phyloP scores from a whole-genome alignment of 1,140 invertebrate genomes.

The Eubasilissa regina region DNA sequence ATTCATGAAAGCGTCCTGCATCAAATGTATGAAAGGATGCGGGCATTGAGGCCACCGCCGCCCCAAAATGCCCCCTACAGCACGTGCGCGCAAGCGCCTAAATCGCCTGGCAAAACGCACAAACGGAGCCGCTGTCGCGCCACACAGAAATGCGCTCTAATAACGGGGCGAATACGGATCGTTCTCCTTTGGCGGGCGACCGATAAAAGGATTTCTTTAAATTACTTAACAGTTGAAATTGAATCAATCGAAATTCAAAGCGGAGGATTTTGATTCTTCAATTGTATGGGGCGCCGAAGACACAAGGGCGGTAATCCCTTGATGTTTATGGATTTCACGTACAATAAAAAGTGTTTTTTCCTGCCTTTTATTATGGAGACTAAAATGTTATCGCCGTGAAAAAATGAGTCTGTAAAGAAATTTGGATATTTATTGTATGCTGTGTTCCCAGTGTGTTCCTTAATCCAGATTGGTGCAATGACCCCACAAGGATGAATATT shows the following conservation, averaged over 20 bases:
- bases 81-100: neutral
- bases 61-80: neutral
- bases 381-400: conserved; percentile 21
- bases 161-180: conserved; percentile 4
- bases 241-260: conserved; percentile 54
- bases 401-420: conserved; percentile 34
- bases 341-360: conserved; percentile 17
- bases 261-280: conserved; percentile 14
- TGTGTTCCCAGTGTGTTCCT: too few species aligned
- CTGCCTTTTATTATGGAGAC: conserved; percentile 23
- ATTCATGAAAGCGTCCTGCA: conserved; percentile 55
- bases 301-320: conserved; percentile 20
- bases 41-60: neutral
- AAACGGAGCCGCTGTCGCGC: neutral
- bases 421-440: too few species aligned
- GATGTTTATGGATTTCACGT: conserved; percentile 23
- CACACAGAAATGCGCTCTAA: conserved; percentile 13
- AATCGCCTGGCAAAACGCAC: neutral
- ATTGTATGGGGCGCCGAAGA: conserved; percentile 14
- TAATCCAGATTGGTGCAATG: too few species aligned
- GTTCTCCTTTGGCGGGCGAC: conserved; percentile 43
- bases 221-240: conserved; percentile 54
- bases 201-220: conserved; percentile 53
- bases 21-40: conserved; percentile 35
- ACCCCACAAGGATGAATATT: too few species aligned